Base-by-base conservation (phyloP, 64 coral and sea anemone species). In the Dendronephthya gigantea region DNA sequence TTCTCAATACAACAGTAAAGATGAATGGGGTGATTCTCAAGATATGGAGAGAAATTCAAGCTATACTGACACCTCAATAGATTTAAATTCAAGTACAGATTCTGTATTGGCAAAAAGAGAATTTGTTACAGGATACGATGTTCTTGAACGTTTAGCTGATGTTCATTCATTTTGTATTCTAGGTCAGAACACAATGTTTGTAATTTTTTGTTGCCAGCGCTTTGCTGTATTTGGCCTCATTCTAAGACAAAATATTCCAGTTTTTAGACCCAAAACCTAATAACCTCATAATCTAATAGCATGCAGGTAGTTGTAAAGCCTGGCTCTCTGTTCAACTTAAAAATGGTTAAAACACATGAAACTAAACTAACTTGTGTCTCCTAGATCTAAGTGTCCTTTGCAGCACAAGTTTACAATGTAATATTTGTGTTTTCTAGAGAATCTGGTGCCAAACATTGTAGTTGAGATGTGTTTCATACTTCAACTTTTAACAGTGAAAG, bases 361-460 rank as follows among this genome's bases (percentile, higher is more conserved):
- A 4, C 41, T 11, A 45, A 45, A 45, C n/a, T 45, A 6, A 4
- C 41, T 45, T 45, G 4, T 11, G 41, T 45, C 41, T 45, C 41
- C 4, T 4, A 45, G 41, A 45, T 11, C 41, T 6, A n/a, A n/a
- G n/a, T n/a, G 41, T 4, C 41, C 41, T 6, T 11, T 45, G 41
- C 41, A 6, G 41, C 41, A 45, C 11, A 45, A 5, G 22, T 66
- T 30, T 66, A 15, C 19, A 6, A 5, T 66, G 6, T 15, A n/a
- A 22, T 66, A 30, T 66, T 66, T 79, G 29, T 16, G 15, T 83
- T 29, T 34, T 79, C 36, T 79, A 79, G 72, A 87, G 28, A 93
- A 88, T 49, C 68, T 93, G 40, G 92, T 98, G 68, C 95, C 95
- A 40, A 98, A 98, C 65, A 39, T 98, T 33, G 93, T 87, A 43